phyloP scores from a whole-genome alignment of 35 echinoderm and acorn worm species.

The Nesometra sesokonis region DNA sequence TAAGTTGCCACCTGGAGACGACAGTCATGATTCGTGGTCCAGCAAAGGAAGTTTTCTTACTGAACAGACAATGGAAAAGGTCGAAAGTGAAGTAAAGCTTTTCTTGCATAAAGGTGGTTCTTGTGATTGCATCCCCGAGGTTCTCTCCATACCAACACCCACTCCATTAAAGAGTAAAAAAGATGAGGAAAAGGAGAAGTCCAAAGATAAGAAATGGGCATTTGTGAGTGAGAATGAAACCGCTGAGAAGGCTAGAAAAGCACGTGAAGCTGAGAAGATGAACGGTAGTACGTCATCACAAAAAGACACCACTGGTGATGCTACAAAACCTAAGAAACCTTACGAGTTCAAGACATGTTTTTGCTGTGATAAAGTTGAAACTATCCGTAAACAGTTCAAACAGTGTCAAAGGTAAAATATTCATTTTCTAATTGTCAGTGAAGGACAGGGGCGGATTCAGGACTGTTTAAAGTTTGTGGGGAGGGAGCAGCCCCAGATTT shows the following conservation, averaged over 20 bases:
- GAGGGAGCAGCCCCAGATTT: too few relatives aligned
- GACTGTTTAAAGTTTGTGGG: too few relatives aligned
- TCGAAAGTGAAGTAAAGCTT: not conserved
- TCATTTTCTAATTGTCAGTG: too few relatives aligned
- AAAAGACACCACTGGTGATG: not conserved
- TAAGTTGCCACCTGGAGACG: not conserved
- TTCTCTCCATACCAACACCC: too few relatives aligned
- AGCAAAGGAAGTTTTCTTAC: not conserved
- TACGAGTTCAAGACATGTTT: not conserved
- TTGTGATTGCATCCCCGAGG: not conserved
- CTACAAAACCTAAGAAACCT: not conserved
- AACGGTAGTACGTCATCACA: too few relatives aligned
- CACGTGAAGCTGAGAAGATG: not conserved
- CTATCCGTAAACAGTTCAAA: not conserved
- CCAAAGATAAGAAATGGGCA: too few relatives aligned
- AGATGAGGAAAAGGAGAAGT: not conserved
- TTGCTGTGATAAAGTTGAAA: not conserved
- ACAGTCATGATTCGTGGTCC: not conserved
- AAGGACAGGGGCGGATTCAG: too few relatives aligned
- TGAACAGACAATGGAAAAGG: not conserved
- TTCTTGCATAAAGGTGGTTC: not conserved
- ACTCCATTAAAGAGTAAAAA: not conserved
- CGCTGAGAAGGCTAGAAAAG: not conserved
- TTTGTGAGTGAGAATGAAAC: too few relatives aligned
- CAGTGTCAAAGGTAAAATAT: conserved; percentile 3